A percentile compares a stretch with the other conserved stretches of the same genome.
Evolutionary conservation across 2,888 invertebrate species (phyloP).

Genomic region (Mycalesis mineus): DNA sequence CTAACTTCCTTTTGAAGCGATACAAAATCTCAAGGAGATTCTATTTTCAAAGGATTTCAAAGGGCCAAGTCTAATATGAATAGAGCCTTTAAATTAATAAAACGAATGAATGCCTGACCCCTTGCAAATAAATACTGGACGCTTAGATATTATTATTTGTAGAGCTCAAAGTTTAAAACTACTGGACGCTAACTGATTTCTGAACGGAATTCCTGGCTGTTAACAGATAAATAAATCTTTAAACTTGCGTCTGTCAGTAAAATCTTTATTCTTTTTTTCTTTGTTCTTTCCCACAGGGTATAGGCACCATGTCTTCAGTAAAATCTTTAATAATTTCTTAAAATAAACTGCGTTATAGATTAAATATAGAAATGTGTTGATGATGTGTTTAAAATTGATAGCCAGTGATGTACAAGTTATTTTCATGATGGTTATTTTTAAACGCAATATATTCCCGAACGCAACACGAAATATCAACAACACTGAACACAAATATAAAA

Average conservation of each 20-base stretch:
- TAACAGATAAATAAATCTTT: conserved; percentile 30
- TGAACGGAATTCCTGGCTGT: conserved; percentile 42
- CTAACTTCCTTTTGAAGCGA: neutral
- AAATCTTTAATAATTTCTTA: neutral
- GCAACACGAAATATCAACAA: conserved; percentile 66
- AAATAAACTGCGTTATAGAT: neutral
- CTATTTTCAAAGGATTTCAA: conserved; percentile 63
- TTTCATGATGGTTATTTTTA: conserved; percentile 20
- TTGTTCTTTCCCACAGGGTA: too few species aligned
- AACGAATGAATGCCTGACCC: conserved; percentile 60
- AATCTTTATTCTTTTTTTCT: too few species aligned
- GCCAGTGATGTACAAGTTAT: conserved; percentile 8
- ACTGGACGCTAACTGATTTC: conserved; percentile 25
- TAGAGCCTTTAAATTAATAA: conserved; percentile 32
- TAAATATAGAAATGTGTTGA: neutral
- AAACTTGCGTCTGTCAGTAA: neutral
- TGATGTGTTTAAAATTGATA: neutral
- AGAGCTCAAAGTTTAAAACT: conserved; percentile 34
- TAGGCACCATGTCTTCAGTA: too few species aligned
- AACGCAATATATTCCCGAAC: conserved; percentile 35
- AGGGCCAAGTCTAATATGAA: conserved; percentile 63
- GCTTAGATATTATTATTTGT: conserved; percentile 21
- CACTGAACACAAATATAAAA: conserved; percentile 52
- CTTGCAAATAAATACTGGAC: conserved; percentile 34
- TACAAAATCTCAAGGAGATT: conserved; percentile 48